Percentiles rank a stretch among this genome's conserved stretches.
These are phyloP conservation scores for Oncorhynchus nerka DNA, from an alignment of 2,113 vertebrate species.

Conservation along the genomic window DNA sequence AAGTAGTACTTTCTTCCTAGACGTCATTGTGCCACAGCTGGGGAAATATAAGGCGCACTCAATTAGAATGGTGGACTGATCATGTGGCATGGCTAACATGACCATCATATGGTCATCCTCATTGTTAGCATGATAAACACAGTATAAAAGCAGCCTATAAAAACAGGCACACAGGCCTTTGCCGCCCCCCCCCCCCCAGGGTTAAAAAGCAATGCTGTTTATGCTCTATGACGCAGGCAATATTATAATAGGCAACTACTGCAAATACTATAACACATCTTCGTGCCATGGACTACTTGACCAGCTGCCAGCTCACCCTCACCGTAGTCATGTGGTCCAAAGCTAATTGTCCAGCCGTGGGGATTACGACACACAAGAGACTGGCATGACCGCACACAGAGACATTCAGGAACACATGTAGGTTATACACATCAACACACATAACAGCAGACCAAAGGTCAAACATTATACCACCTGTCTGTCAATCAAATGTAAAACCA, in stretches of 20 bases:
- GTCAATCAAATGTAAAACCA: not conserved
- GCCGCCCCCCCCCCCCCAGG: accelerated
- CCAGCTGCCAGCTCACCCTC: not conserved
- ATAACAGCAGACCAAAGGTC: too few relatives aligned
- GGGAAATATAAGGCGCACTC: slow-evolving; percentile 8
- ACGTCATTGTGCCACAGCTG: slow-evolving; percentile 68
- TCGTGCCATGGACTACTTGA: not conserved
- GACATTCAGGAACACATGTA: too few relatives aligned
- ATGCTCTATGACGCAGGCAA: not conserved
- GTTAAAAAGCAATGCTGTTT: not conserved
- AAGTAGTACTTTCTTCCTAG: slow-evolving; percentile 76
- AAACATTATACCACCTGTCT: not conserved
- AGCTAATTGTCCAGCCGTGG: not conserved
- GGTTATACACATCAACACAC: too few relatives aligned
- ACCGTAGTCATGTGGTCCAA: not conserved
- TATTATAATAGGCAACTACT: not conserved
- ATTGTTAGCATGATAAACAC: too few relatives aligned
- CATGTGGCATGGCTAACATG: too few relatives aligned
- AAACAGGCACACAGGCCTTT: not conserved
- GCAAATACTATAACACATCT: not conserved
- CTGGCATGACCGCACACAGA: too few relatives aligned
- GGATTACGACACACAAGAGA: not conserved
- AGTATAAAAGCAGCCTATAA: too few relatives aligned
- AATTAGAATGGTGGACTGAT: too few relatives aligned
- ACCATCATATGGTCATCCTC: too few relatives aligned